Percentiles rank a stretch among this genome's conserved stretches.
Evolutionary conservation across 2,888 invertebrate species (phyloP).

Genomic region (Ashinkailepas kermadecensis): DNA sequence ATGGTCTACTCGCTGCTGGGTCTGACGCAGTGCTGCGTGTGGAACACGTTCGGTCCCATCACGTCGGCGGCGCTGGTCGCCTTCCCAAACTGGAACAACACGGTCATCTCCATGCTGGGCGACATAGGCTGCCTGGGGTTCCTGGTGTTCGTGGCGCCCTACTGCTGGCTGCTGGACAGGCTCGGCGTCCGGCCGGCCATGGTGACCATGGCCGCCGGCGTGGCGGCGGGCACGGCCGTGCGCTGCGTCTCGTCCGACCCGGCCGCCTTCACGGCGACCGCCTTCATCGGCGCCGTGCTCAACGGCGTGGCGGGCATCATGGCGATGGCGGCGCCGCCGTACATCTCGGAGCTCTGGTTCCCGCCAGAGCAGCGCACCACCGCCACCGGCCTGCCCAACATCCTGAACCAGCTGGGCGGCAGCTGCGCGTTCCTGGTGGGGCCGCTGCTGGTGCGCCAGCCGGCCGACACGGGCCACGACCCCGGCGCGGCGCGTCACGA

Average conservation of each 20-base stretch:
- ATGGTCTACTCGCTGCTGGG: no score
- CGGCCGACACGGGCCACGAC: not conserved
- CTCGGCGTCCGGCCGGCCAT: no score
- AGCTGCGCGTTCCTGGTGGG: not conserved
- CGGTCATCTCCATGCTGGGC: slow-evolving; percentile 28
- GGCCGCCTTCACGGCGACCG: not conserved
- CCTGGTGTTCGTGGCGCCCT: not conserved
- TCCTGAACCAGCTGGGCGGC: not conserved
- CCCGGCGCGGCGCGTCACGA: slow-evolving; percentile 27
- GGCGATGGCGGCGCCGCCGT: slow-evolving; percentile 23
- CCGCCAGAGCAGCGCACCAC: slow-evolving; percentile 28
- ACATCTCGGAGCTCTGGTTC: slow-evolving; percentile 27
- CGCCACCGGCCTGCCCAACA: slow-evolving; percentile 25
- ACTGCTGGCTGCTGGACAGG: no score
- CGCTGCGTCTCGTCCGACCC: no score
- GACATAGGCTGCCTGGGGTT: not conserved
- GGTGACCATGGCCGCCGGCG: not conserved
- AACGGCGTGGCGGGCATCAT: slow-evolving; percentile 25
- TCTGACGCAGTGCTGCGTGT: slow-evolving; percentile 27
- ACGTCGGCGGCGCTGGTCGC: slow-evolving; percentile 28
- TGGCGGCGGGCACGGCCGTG: not conserved
- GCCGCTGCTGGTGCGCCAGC: slow-evolving; percentile 1
- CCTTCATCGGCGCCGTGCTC: not conserved
- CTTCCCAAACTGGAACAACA: slow-evolving; percentile 29
- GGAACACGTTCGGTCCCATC: slow-evolving; percentile 32